Conservation (phyloP, 1,140 invertebrate species). For the Diorhabda sublineata region DNA sequence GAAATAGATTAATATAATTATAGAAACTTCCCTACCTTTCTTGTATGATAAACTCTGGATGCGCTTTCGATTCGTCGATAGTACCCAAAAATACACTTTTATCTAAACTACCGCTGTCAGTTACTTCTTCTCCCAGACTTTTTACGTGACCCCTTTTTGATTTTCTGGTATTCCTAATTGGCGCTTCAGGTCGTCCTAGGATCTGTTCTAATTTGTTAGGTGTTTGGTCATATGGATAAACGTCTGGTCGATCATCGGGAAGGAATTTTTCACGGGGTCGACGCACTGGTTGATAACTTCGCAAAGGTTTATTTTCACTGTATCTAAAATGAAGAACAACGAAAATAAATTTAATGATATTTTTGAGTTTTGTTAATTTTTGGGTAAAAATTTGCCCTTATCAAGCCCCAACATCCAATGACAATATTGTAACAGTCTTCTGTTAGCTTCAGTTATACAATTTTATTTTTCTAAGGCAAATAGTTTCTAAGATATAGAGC, state of each 20-base stretch:
- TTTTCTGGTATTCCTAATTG: conserved; percentile 35
- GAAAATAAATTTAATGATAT: background rate
- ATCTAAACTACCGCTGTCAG: conserved; percentile 35
- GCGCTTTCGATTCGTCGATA: conserved; percentile 39
- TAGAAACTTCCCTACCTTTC: background rate
- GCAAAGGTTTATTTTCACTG: conserved; percentile 4
- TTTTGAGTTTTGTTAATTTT: too few relatives aligned
- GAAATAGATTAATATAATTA: too few relatives aligned
- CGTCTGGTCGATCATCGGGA: conserved; percentile 31
- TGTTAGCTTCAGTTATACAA: too few relatives aligned
- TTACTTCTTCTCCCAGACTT: conserved; percentile 47
- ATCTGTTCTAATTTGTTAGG: conserved; percentile 44
- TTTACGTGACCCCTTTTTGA: conserved; percentile 41
- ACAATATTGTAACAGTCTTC: too few relatives aligned
- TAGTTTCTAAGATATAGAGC: too few relatives aligned
- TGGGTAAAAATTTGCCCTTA: too few relatives aligned
- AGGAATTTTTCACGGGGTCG: conserved; percentile 19
- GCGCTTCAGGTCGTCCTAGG: conserved; percentile 43
- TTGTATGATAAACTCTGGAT: conserved; percentile 16
- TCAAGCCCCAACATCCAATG: too few relatives aligned
- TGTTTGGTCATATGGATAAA: conserved; percentile 37
- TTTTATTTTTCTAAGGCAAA: too few relatives aligned
- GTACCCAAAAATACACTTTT: conserved; percentile 42
- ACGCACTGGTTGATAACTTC: conserved; percentile 19
- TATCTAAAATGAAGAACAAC: conserved; percentile 5